Percentiles rank a stretch among this genome's conserved stretches.
Conservation (phyloP, 2,888 invertebrate species). For the Andrena dorsata region DNA sequence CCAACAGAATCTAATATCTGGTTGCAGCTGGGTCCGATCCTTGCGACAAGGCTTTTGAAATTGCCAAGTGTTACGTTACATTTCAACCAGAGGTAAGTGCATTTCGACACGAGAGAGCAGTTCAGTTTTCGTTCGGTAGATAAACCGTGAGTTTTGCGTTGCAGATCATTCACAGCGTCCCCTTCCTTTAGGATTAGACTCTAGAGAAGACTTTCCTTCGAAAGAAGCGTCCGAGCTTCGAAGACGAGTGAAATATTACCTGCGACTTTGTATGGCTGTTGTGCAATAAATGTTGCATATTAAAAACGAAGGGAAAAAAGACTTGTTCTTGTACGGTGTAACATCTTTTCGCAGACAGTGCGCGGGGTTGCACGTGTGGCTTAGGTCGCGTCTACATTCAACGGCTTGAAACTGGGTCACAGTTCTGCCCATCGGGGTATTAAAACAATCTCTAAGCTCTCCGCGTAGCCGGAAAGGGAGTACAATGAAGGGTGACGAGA, state of each 20-base stretch:
- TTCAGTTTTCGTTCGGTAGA: neutral
- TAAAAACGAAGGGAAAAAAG: neutral
- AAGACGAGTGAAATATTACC: neutral
- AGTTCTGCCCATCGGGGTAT: slow-evolving; percentile 63
- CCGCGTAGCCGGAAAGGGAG: slow-evolving; percentile 30
- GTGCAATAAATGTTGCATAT: neutral
- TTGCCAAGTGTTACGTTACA: slow-evolving; percentile 77
- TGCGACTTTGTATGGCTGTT: neutral
- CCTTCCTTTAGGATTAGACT: slow-evolving; percentile 65
- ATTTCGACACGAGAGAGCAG: slow-evolving; percentile 6
- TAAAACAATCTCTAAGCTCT: slow-evolving; percentile 63
- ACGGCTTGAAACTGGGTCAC: slow-evolving; percentile 55
- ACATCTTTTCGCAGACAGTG: neutral
- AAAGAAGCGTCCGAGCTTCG: neutral
- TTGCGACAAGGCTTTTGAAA: slow-evolving; percentile 79
- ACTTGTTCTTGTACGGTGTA: neutral
- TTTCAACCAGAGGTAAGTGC: slow-evolving; percentile 75
- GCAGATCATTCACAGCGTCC: slow-evolving; percentile 70
- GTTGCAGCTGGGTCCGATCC: slow-evolving; percentile 72
- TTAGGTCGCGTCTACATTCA: slow-evolving; percentile 50
- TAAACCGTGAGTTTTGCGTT: slow-evolving; percentile 27
- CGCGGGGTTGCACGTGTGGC: slow-evolving; percentile 42
- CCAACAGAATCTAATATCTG: neutral
- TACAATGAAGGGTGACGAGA: neutral
- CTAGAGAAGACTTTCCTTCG: neutral